Base-by-base conservation (phyloP, 2,797 vertebrate genomes). In the Enteromius mattozi region DNA sequence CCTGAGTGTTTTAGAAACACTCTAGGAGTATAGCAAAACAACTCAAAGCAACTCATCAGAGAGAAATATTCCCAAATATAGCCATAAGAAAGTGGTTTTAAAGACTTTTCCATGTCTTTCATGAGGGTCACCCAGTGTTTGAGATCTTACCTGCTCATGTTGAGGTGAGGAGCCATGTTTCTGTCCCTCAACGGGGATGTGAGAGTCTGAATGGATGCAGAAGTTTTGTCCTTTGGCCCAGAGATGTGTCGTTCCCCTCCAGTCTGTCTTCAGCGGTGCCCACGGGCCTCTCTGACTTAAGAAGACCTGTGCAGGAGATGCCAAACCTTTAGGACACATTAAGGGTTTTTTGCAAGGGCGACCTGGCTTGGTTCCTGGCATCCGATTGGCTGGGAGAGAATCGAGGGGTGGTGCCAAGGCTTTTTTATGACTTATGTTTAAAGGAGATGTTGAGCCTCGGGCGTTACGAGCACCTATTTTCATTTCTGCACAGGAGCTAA, bases 341-440 rank as follows among this genome's bases (percentile, higher is more conserved):
- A 94, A 95, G 93, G 88, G 88, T 89, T 68, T 78, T 87, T 78
- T 85, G 71, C 85, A 30, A 45, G 35, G 74, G 47, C n/a, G 33
- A 68, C 80, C 75, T 77, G 59, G 54, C 75, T 85, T 69, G 75
- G 88, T 90, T 86, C 70, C 81, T 81, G 88, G 35, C 27, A 71
- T 92, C 90, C 87, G 84, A 96, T 96, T 96, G 95, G 95, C 90
- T 91, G 84, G 84, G 80, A 74, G 86, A 76, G 83, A 49, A 69
- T 68, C 10, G 49, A 92, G 92, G 94, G 95, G 95, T 91, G 94
- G 93, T 69, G 86, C 87, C 93, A 89, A 24, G 40, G 2, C 8
- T 77, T 90, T 96, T 96, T 96, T 96, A 96, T 91, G 91, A 92
- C 92, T 85, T 2, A 89, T 93, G 94, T 91, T 94, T 95, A 89